Base-by-base conservation (phyloP, 2,797 vertebrate genomes). In the Glossophaga mutica region DNA sequence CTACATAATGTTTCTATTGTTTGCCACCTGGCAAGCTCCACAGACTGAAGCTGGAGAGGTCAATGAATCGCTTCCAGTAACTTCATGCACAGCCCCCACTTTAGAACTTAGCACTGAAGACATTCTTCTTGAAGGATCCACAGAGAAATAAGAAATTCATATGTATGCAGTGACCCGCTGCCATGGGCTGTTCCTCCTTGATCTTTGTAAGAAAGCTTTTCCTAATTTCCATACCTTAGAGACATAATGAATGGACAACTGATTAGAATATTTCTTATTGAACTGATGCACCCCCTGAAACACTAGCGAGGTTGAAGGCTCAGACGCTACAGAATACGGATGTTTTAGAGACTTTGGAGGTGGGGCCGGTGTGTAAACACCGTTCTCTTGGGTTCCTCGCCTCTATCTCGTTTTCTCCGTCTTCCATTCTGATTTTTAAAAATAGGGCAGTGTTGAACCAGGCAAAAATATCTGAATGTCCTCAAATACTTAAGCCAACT, bases 231-330 rank as follows among this genome's bases (percentile, higher is more conserved):
- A 48, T 70, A 48, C n/a, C 81, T 87, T 48, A 52, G 74, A 92
- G 87, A 87, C 22, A 52, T 62, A 84, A 87, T 95, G 57, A 95
- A 89, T 91, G 94, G 91, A 29, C 82, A 48, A 44, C 59, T 78
- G 32, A 84, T 79, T 88, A 59, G 70, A 96, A 79, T 3, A 90
- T 55, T 85, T 92, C 46, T 34, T 55, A 79, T 65, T 94, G 62
- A 96, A 94, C 74, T 88, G 89, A 22, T 59, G 12, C 9, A 71
- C 34, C 94, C 91, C 15, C 29, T 97, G 62, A 94, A 92, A 85
- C 70, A 88, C 85, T 78, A 65, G 52, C 48, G 39, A 62, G 42
- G 62, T 86, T 79, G 90, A 90, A 85, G 68, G 65, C 88, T 86
- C 59, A 83, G 74, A 59, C 89, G 32, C 22, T 18, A 3, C 67